These are phyloP conservation scores for Agrilus mali DNA, from an alignment of 2,888 invertebrate genomes.

Conservation along the genomic window DNA sequence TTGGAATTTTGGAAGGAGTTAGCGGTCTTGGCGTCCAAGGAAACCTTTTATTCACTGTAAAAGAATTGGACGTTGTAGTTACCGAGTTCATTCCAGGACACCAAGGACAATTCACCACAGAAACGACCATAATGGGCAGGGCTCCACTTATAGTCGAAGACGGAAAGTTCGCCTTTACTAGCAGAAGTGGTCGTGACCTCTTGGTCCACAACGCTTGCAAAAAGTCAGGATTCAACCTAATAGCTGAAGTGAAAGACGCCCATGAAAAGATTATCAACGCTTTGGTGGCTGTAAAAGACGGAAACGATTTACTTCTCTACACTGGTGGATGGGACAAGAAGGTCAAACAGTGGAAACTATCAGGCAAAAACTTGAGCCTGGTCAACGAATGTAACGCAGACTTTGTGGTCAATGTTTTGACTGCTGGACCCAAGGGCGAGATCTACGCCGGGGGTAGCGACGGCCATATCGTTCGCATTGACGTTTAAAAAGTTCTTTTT, in stretches of 20 bases:
- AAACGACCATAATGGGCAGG: constrained; percentile 40
- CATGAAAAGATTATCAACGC: constrained; percentile 38
- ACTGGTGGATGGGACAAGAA: constrained; percentile 38
- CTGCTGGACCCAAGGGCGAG: constrained; percentile 20
- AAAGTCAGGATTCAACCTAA: constrained; percentile 3
- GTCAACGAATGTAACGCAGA: constrained; percentile 19
- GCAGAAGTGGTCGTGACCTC: constrained; percentile 37
- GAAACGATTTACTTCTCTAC: constrained; percentile 25
- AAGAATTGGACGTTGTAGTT: constrained; percentile 47
- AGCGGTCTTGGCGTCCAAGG: constrained; percentile 43
- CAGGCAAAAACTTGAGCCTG: constrained; percentile 13
- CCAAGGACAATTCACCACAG: constrained; percentile 19
- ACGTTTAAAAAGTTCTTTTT: constrained; percentile 6
- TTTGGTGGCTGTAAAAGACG: constrained; percentile 24
- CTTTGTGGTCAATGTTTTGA: constrained; percentile 21
- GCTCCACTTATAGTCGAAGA: constrained; percentile 36
- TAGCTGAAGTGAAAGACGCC: constrained; percentile 19
- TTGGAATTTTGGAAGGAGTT: constrained; percentile 48
- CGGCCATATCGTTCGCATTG: constrained; percentile 33
- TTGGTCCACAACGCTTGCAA: constrained; percentile 34
- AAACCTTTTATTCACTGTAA: constrained; percentile 44
- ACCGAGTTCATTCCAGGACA: constrained; percentile 39
- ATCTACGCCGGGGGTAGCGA: constrained; percentile 47
- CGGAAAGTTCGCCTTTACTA: constrained; percentile 32
- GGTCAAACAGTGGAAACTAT: constrained; percentile 33